Conservation (phyloP, 2,888 invertebrate genomes). For the Epistrophe eligans region DNA sequence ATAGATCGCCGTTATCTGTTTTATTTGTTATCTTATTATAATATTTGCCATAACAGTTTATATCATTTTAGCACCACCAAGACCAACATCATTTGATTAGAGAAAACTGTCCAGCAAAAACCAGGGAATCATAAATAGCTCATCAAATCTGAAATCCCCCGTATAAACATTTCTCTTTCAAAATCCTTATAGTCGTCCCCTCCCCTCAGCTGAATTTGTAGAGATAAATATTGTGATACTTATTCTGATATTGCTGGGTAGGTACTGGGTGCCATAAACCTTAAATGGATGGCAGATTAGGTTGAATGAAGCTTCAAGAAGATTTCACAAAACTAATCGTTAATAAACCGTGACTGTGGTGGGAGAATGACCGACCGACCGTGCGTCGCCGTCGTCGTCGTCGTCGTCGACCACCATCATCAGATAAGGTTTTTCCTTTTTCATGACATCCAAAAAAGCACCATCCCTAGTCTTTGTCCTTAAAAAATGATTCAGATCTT, state of each 20-base stretch:
- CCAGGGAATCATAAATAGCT: background rate
- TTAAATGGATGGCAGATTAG: conserved; percentile 19
- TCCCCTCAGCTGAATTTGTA: background rate
- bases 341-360: background rate
- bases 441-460: background rate
- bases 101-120: background rate
- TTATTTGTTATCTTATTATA: conserved; percentile 1
- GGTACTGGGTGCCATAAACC: background rate
- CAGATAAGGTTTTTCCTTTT: conserved; percentile 1
- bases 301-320: conserved; percentile 12
- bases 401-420: background rate
- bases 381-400: no score
- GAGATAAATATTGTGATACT: conserved; percentile 10
- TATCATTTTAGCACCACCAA: conserved; percentile 10
- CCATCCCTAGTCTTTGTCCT: background rate
- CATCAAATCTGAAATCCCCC: background rate
- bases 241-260: background rate
- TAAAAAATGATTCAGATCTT: background rate
- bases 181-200: background rate
- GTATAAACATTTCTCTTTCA: background rate
- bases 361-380: rapidly evolving
- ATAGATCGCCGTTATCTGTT: background rate
- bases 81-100: background rate
- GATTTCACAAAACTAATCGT: conserved; percentile 26
- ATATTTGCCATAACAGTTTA: conserved; percentile 7